Evolutionary conservation across 2,888 invertebrate genomes (phyloP), one percentile per base, ranked within the genome.

Genomic region (Tethea ocularis): DNA sequence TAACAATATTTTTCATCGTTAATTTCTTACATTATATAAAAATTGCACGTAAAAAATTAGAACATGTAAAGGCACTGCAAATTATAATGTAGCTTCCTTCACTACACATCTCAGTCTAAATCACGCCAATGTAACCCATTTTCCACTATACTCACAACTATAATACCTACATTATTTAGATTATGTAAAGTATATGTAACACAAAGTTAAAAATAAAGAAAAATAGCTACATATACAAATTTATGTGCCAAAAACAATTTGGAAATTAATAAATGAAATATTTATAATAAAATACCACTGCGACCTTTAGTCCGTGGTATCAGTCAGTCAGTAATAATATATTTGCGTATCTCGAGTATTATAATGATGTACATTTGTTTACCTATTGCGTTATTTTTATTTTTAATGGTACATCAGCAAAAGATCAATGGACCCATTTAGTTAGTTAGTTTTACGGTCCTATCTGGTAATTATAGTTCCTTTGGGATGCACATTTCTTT

Each of bases 31-130:
- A 46, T 46, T 20, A 15, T 15, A 17, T 41, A 17, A 20, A 46
- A 46, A 46, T 38, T 46, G 46, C 46, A 46, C 20, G 10, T 20
- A 46, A 20, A 46, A 20, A 46, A 20, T 46, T 46, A 46, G 10
- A 38, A 46, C 15, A 46, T 46, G 17, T 59, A 59, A 59, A 62
- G 57, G 57, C 57, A 62, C 57, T 62, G 60, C 51, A 54, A 58
- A 46, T 46, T 46, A 46, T 46, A 46, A n/a, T 46, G 46, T 46
- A 20, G 17, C 10, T 46, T 41, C 15, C 15, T 15, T n/a, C 33
- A 33, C 33, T 38, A 38, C n/a, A 38, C n/a, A 38, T 38, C 2
- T 38, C 38, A 38, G 38, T 38, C 38, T n/a, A 38, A n/a, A 38
- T 38, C n/a, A 38, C 38, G 7, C n/a, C n/a, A 38, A 38, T 38